phyloP scores from a whole-genome alignment of 2,888 invertebrate genomes.

The Osmoderma eremita region DNA sequence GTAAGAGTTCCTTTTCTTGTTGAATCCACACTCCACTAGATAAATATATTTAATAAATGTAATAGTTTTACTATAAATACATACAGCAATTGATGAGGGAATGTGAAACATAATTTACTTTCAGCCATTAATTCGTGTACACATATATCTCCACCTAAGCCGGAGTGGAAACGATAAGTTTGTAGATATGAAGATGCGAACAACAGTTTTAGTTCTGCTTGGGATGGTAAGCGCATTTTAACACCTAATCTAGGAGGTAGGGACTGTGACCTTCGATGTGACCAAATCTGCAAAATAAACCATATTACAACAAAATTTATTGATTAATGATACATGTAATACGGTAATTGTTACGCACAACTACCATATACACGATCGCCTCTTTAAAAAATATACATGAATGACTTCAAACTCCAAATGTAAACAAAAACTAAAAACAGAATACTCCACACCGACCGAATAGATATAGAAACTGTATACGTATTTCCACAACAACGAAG shows the following conservation, averaged over 20 bases:
- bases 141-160: constrained; percentile 89
- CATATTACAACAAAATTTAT: background rate
- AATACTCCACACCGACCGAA: no score
- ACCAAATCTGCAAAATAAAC: constrained; percentile 62
- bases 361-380: no score
- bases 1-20: constrained; percentile 88
- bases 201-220: constrained; percentile 77
- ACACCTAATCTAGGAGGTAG: constrained; percentile 84
- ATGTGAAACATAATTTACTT: constrained; percentile 82
- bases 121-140: constrained; percentile 95
- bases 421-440: no score
- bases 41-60: no score
- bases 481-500: no score
- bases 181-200: constrained; percentile 79
- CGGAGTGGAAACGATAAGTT: constrained; percentile 89
- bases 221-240: constrained; percentile 84
- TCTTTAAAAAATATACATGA: no score
- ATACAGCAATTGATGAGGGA: constrained; percentile 90
- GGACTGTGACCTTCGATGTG: constrained; percentile 84
- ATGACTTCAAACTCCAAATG: no score
- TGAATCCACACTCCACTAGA: constrained; percentile 87
- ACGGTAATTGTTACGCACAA: no score
- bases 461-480: no score
- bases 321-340: no score
- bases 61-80: constrained; percentile 54